Base-by-base conservation (phyloP, 2,113 vertebrate genomes). In the Tragelaphus strepsiceros region DNA sequence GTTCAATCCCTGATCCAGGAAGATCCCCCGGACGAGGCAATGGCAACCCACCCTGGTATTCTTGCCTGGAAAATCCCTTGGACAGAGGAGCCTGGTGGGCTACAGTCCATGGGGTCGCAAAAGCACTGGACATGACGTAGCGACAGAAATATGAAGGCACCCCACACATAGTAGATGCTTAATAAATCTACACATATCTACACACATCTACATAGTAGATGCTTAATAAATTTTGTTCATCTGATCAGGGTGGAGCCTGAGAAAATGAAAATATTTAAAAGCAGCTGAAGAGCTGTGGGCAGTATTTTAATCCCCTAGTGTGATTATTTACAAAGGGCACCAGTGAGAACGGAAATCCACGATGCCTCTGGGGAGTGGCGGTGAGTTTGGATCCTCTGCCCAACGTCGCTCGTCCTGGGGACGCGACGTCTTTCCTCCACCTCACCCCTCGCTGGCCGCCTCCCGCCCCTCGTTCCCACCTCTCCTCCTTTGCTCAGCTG, bases 361-460 rank as follows among this genome's bases (percentile, higher is more conserved):
- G 49, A 1, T n/a, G 6, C 19, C 35, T 74, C 17, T 39, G 30
- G 32, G 30, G 17, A 22, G 15, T 10, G 46, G 26, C 1, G 6
- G 32, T 2, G 22, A 22, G 3, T 24, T 17, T 32, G 53, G 14
- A 4, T 15, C 30, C 0, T 61, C 81, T 71, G n/a, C 39, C 13
- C 17, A 35, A 24, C 6, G 0, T 35, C 4, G 2, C 17, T 12
- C 46, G 2, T 59, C 64, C 22, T 1, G 6, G 46, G 5, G 13
- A 11, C n/a, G 32, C 6, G 1, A 2, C 2, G 1, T 54, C 49
- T 6, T 58, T 26, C 39, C 49, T 87, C 19, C 0, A 0, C 30
- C 77, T 19, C 16, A 10, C 1, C 14, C 22, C 32, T 10, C 2
- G 22, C 9, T 3, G 10, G 12, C 15, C 17, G 0, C 88, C 17